Evolutionary conservation across 2,888 invertebrate genomes (phyloP).

Genomic region (Dryobotodes eremita): DNA sequence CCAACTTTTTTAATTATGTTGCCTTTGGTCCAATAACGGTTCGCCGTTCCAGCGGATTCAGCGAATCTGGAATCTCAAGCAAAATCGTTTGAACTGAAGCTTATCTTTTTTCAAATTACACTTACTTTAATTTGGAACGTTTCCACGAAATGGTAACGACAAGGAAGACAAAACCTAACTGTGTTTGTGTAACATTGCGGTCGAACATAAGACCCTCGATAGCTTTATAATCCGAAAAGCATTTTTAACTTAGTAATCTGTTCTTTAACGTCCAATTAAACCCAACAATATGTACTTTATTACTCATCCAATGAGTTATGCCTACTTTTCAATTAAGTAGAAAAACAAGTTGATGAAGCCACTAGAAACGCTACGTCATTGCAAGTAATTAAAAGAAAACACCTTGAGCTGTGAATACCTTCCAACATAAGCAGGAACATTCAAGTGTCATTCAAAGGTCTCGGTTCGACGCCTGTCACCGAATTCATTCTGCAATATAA

Average conservation of each 20-base stretch:
- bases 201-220: not conserved
- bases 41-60: constrained; percentile 58
- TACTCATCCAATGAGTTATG: not conserved
- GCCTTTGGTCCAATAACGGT: constrained; percentile 68
- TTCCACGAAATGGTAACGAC: constrained; percentile 16
- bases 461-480: constrained; percentile 19
- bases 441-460: constrained; percentile 54
- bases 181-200: not conserved
- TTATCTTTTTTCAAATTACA: constrained; percentile 54
- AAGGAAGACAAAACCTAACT: not conserved
- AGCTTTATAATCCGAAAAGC: not conserved
- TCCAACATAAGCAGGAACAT: constrained; percentile 18
- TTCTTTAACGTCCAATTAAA: constrained; percentile 12
- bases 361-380: constrained; percentile 37
- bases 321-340: constrained; percentile 20
- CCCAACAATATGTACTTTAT: constrained; percentile 5
- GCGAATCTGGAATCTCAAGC: constrained; percentile 52
- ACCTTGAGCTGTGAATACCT: constrained; percentile 31
- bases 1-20: constrained; percentile 77
- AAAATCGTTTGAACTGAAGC: constrained; percentile 59
- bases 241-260: not conserved
- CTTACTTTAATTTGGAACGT: constrained; percentile 44
- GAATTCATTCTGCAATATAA: constrained; percentile 1
- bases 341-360: constrained; percentile 21
- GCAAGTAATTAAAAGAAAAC: constrained; percentile 48